Evolutionary conservation across 2,888 invertebrate genomes (phyloP).

Genomic region (Cephus pulcher): DNA sequence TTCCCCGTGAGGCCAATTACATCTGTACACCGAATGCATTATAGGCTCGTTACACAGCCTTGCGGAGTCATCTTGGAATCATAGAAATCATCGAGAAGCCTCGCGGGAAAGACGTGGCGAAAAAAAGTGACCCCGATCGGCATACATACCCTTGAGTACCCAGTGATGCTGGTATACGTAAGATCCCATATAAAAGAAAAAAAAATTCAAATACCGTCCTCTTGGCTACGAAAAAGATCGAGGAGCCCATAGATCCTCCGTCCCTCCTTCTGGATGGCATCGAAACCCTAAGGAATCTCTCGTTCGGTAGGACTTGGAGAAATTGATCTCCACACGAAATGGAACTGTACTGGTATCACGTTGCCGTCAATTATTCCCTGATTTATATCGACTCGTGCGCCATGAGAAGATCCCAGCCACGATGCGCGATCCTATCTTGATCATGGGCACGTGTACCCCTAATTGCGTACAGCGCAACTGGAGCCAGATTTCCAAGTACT

Average conservation of each 20-base stretch:
- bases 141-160: not conserved
- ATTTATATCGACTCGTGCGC: slow-evolving; percentile 20
- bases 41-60: not conserved
- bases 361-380: slow-evolving; percentile 27
- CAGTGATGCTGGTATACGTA: not conserved
- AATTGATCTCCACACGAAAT: slow-evolving; percentile 11
- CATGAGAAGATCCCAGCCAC: slow-evolving; percentile 19
- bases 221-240: not conserved
- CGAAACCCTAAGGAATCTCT: not conserved
- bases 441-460: slow-evolving; percentile 10
- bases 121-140: not conserved
- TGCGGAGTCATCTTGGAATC: not conserved
- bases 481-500: not conserved
- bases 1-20: slow-evolving; percentile 7
- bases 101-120: not conserved
- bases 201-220: not conserved
- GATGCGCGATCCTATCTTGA: slow-evolving; percentile 13
- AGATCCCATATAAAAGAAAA: not conserved
- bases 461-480: slow-evolving; percentile 5
- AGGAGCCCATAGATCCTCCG: not conserved
- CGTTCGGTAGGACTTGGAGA: not conserved
- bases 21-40: slow-evolving; percentile 4
- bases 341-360: slow-evolving; percentile 26
- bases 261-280: not conserved
- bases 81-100: not conserved